Percentiles rank a stretch among this genome's conserved stretches.
phyloP scores from a whole-genome alignment of 1,140 invertebrate species.

The Drosophila tani region DNA sequence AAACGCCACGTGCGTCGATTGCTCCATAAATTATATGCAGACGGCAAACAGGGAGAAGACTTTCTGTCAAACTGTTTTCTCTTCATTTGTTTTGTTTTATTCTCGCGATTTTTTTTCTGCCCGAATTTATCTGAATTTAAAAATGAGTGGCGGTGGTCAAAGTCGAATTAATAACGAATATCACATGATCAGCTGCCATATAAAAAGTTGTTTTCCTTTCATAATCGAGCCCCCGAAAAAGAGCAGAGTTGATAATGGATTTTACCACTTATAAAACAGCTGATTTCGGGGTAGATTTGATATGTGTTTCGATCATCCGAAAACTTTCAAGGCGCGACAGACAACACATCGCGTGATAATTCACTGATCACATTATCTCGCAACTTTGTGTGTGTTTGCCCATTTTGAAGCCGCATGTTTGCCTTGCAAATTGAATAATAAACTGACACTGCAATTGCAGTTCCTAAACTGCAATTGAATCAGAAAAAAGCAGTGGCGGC shows the following conservation, averaged over 20 bases:
- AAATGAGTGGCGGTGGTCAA: constrained; percentile 54
- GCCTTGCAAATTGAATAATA: constrained; percentile 44
- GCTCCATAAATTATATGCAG: constrained; percentile 57
- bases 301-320: background rate
- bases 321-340: constrained; percentile 24
- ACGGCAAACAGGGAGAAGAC: constrained; percentile 5
- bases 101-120: constrained; percentile 19
- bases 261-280: constrained; percentile 39
- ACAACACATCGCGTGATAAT: constrained; percentile 62
- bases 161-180: constrained; percentile 69
- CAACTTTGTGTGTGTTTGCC: constrained; percentile 24
- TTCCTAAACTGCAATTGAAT: constrained; percentile 33
- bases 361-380: constrained; percentile 53
- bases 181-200: constrained; percentile 65
- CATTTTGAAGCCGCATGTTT: constrained; percentile 40
- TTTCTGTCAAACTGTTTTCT: constrained; percentile 13
- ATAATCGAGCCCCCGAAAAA: constrained; percentile 59
- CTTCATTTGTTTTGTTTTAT: constrained; percentile 11
- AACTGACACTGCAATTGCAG: constrained; percentile 31
- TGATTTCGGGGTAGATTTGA: constrained; percentile 37
- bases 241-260: constrained; percentile 10
- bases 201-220: constrained; percentile 26
- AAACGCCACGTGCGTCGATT: constrained; percentile 58
- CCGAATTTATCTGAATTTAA: constrained; percentile 68
- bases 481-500: constrained; percentile 17